Evolutionary conservation across 2,888 invertebrate genomes (phyloP), one percentile per base, ranked within the genome.

Genomic region (Leptinotarsa tumamoca): DNA sequence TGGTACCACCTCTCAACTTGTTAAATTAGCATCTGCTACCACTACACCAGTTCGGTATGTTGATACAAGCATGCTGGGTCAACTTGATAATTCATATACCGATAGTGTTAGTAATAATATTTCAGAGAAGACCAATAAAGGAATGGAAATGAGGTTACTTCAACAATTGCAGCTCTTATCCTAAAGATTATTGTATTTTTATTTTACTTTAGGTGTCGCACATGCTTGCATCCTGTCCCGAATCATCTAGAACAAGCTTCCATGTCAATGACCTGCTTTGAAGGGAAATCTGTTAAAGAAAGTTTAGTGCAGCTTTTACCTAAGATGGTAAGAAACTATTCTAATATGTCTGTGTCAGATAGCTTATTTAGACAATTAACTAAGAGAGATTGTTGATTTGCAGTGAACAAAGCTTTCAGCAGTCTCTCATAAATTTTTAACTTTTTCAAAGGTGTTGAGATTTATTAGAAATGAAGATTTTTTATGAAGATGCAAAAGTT

Each of bases 221-320:
- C 61, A 4, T 61, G 61, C 15, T 61, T 61, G 61, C 14, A 61
- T 61, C 14, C 27, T 61, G 61, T 61, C 17, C 17, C 61, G 5
- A 61, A 61, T 61, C 27, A 21, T n/a, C 15, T 61, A 15, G 61
- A 61, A 23, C 61, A 27, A 27, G 61, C 61, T 61, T 15, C 27
- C 21, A 61, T 61, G 14, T 61, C 61, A 21, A 61, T 61, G 61
- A 15, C 5, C 21, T 61, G 61, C 27, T 61, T 61, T 27, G 61
- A 61, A 61, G 61, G 13, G 17, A 61, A 61, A 23, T 23, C 61
- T 61, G 61, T 61, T 5, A 61, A 5, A 27, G 27, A 61, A 15
- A 15, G 23, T 21, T 27, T 61, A 5, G 14, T 61, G 27, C 61
- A 61, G 27, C 61, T 61, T 61, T 15, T 27, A 27, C 61, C 61